phyloP scores from a whole-genome alignment of 1,140 invertebrate genomes.

The Drosophila grimshawi region DNA sequence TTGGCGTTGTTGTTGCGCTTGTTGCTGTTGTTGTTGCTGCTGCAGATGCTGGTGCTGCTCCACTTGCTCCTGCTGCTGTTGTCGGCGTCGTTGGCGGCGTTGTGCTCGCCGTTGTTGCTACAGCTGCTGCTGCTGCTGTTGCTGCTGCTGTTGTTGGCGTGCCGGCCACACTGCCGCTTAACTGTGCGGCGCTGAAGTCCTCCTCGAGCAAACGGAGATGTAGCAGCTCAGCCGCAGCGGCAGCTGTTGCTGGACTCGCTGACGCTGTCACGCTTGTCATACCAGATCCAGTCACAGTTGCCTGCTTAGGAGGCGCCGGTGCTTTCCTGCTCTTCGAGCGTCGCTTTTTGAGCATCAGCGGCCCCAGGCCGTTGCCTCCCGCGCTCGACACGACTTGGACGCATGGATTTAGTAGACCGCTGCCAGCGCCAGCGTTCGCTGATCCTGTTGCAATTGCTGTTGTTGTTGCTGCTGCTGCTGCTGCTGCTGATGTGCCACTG shows the following conservation, averaged over 20 bases:
- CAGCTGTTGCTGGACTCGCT: constrained; percentile 26
- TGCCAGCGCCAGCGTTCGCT: constrained; percentile 78
- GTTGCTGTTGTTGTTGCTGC: constrained; percentile 44
- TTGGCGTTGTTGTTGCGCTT: constrained; percentile 55
- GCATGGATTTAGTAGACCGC: constrained; percentile 84
- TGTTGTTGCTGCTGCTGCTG: constrained; percentile 69
- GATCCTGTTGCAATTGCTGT: constrained; percentile 75
- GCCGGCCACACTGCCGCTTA: constrained; percentile 12
- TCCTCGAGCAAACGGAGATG: constrained; percentile 79
- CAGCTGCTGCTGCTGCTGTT: constrained; percentile 9
- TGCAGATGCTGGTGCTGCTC: constrained; percentile 23
- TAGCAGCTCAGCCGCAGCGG: constrained; percentile 50
- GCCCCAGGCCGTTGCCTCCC: constrained; percentile 87
- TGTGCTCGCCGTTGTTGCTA: constrained; percentile 6
- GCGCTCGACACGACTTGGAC: constrained; percentile 82
- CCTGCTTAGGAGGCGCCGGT: constrained; percentile 86
- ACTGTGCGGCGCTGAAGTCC: constrained; percentile 63
- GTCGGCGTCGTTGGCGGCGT: constrained; percentile 50
- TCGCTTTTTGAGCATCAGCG: constrained; percentile 88
- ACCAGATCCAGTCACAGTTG: constrained; percentile 68
- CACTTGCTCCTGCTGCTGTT: constrained; percentile 15
- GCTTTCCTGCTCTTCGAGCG: constrained; percentile 89
- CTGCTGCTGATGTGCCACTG: constrained; percentile 34
- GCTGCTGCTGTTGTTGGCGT: constrained; percentile 22
- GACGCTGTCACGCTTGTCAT: constrained; percentile 68